These are phyloP conservation scores for Stylophora pistillata DNA, from an alignment of 64 coral and sea anemone genomes.

Conservation along the genomic window DNA sequence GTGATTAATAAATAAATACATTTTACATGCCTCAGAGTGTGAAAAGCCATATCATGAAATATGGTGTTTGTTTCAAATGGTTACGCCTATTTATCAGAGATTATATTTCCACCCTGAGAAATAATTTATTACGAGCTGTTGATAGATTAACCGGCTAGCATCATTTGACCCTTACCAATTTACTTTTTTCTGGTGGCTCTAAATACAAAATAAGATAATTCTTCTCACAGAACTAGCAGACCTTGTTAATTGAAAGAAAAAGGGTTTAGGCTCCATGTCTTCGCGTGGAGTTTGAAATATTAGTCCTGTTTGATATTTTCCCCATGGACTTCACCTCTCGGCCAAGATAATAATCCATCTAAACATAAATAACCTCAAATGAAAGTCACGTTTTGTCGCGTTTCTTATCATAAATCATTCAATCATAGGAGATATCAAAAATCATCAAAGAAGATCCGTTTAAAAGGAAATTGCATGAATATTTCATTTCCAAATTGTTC, in stretches of 20 bases:
- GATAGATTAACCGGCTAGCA: background rate
- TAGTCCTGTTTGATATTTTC: background rate
- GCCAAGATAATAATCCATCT: background rate
- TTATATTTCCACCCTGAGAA: background rate
- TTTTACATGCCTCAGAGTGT: background rate
- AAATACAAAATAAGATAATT: no score
- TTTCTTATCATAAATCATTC: background rate
- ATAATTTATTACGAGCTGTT: background rate
- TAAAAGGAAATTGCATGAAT: background rate
- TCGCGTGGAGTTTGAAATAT: background rate
- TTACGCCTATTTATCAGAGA: background rate
- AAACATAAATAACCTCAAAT: background rate
- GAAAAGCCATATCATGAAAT: background rate
- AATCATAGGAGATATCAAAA: background rate
- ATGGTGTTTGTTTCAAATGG: background rate
- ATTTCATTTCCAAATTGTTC: background rate
- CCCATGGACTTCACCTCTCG: background rate
- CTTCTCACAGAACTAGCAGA: no score
- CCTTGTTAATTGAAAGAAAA: no score
- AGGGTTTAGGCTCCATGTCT: no score
- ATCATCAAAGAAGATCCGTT: background rate
- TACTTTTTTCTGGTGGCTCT: no score
- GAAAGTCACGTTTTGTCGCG: background rate
- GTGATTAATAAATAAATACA: background rate
- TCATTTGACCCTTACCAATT: no score